Base-by-base conservation (phyloP, 2,797 vertebrate species). In the Myotis planiceps region DNA sequence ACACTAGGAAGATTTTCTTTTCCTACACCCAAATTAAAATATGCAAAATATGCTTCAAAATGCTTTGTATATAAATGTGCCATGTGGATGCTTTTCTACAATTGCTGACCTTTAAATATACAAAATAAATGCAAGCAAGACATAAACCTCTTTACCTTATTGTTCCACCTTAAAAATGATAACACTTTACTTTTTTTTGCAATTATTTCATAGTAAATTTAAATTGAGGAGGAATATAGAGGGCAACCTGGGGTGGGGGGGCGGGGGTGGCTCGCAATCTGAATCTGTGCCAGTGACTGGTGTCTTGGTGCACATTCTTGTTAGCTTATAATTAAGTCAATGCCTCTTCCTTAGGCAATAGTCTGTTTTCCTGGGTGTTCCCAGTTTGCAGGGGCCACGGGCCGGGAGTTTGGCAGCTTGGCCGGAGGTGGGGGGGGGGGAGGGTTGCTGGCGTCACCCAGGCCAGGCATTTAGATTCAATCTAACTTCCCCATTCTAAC, bases 1-100 rank as follows among this genome's bases (percentile, higher is more conserved):
- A 68, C 21, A 92, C 68, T 88, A 78, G 37, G 55, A 92, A 92
- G 72, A 92, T 68, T 29, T 94, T 39, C 68, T 91, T 95, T 93
- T 96, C 84, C 58, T 29, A 81, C 51, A 76, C 42, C 66, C 55
- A 85, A 84, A 90, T 94, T 96, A 95, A 97, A 92, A 97, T 94
- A 95, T 96, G 95, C 71, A 96, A 97, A 96, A 96, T 94, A 80
- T 63, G 78, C 82, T 96, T 96, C 80, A 97, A 93, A 93, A 96
- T 92, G 60, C 90, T 95, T 93, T 90, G 65, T 80, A 80, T 32
- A 88, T 88, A 60, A 96, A 90, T 90, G 47, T 96, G 85, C 47
- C 65, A 88, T 45, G 90, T 93, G 63, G 68, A 90, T 95, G 80
- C 12, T 84, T 83, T 97, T 89, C 65, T 79, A 45, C n/a, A 88